Percentiles rank a stretch among this genome's conserved stretches.
phyloP scores from a whole-genome alignment of 2,797 vertebrate species.

The Delichon dasypus region DNA sequence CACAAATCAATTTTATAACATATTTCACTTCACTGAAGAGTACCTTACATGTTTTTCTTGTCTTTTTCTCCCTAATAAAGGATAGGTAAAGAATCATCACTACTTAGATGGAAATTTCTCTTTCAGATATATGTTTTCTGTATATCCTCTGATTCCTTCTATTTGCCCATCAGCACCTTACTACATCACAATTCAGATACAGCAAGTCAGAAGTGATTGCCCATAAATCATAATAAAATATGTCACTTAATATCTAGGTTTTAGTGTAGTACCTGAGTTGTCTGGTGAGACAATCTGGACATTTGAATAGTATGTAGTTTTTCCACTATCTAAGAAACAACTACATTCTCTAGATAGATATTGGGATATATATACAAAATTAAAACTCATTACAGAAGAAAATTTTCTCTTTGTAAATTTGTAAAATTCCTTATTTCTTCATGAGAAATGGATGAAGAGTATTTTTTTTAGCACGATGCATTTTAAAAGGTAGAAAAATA shows the following conservation, averaged over 20 bases:
- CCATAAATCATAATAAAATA: constrained; percentile 47
- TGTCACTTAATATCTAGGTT: background rate
- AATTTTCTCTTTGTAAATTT: background rate
- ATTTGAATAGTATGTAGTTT: constrained; percentile 32
- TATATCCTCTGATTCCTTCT: background rate
- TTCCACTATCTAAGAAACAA: constrained; percentile 7
- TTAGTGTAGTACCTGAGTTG: constrained; percentile 4
- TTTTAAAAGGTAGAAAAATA: background rate
- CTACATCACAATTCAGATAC: background rate
- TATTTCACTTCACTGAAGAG: background rate
- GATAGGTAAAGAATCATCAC: background rate
- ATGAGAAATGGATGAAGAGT: background rate
- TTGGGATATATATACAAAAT: background rate
- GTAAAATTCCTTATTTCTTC: constrained; percentile 13
- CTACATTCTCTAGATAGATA: background rate
- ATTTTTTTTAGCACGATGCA: background rate
- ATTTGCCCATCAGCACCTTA: background rate
- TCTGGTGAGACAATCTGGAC: background rate
- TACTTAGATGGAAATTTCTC: background rate
- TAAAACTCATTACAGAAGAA: background rate
- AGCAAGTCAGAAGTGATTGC: background rate
- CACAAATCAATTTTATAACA: background rate
- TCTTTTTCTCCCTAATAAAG: background rate
- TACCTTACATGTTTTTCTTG: background rate
- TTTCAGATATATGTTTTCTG: background rate